Evolutionary conservation across 2,113 vertebrate species (phyloP).

Genomic region (Synchiropus splendidus): DNA sequence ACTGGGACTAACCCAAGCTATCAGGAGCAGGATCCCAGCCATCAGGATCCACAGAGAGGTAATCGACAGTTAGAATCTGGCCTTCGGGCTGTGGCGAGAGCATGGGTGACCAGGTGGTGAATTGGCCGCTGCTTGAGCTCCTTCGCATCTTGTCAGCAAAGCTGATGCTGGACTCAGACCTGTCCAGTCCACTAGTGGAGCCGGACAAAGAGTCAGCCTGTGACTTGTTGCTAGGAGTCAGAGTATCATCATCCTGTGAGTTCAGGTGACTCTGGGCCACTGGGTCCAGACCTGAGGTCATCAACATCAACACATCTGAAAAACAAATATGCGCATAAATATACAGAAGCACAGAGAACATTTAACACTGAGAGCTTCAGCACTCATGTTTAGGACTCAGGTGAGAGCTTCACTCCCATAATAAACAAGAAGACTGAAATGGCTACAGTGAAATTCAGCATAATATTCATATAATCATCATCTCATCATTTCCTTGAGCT

Average conservation of each 20-base stretch:
- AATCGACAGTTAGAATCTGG: conserved; percentile 2
- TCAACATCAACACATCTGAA: conserved; percentile 78
- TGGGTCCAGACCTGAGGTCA: conserved; percentile 63
- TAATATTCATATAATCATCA: too few relatives aligned
- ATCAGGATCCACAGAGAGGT: conserved; percentile 17
- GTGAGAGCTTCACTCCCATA: too few relatives aligned
- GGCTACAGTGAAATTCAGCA: too few relatives aligned
- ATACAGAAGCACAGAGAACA: too few relatives aligned
- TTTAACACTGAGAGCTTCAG: too few relatives aligned
- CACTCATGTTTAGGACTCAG: too few relatives aligned
- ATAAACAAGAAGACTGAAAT: too few relatives aligned
- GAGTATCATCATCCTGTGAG: conserved; percentile 46
- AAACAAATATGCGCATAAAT: not conserved
- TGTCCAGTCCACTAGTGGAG: conserved; percentile 37
- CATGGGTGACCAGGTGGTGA: conserved; percentile 39
- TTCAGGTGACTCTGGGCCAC: conserved; percentile 57
- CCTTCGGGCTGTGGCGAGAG: conserved; percentile 21
- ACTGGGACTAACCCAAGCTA: conserved; percentile 27
- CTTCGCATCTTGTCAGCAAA: conserved; percentile 10
- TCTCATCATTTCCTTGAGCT: too few relatives aligned
- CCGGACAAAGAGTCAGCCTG: conserved; percentile 43
- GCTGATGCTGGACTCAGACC: conserved; percentile 27
- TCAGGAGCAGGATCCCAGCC: conserved; percentile 19
- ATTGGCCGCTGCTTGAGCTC: conserved; percentile 33
- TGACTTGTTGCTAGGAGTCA: conserved; percentile 47